A percentile compares a stretch with the other conserved stretches of the same genome.
These are phyloP conservation scores for Sinocyclocheilus maitianheensis DNA, from an alignment of 2,113 vertebrate species.

Conservation along the genomic window DNA sequence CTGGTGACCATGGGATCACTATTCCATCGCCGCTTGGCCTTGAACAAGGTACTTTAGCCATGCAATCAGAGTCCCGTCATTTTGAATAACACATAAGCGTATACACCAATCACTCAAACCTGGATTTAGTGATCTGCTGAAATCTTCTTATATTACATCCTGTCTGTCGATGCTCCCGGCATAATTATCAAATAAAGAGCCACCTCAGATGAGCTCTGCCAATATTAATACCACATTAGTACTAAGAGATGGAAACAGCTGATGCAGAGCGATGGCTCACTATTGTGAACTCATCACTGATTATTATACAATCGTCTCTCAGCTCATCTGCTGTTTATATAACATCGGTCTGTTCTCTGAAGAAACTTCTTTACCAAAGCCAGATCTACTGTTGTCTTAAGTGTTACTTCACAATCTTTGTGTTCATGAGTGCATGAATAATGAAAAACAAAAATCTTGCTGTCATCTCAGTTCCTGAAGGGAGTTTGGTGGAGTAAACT, in stretches of 20 bases:
- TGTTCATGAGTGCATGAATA: constrained; percentile 10
- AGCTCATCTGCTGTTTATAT: constrained; percentile 38
- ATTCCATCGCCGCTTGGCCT: neutral
- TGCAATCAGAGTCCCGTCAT: neutral
- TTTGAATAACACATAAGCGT: neutral
- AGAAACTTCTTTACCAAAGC: neutral
- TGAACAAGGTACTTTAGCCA: neutral
- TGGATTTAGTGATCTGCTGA: constrained; percentile 4
- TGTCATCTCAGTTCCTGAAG: neutral
- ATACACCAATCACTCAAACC: constrained; percentile 13
- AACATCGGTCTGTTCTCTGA: constrained; percentile 26
- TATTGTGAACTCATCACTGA: neutral
- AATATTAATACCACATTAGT: constrained; percentile 30
- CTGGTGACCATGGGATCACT: neutral
- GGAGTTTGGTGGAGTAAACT: neutral
- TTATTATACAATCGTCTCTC: constrained; percentile 33
- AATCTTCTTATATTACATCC: constrained; percentile 26
- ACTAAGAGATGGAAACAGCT: neutral
- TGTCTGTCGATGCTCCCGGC: constrained; percentile 10
- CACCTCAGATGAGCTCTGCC: neutral
- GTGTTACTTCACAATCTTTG: constrained; percentile 1
- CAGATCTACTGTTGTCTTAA: constrained; percentile 7
- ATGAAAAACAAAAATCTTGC: neutral
- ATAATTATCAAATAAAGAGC: constrained; percentile 41
- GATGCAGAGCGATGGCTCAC: neutral